These are phyloP conservation scores for western clawed frog (Xenopus tropicalis) DNA, from an alignment of 2,113 vertebrate species.

Conservation along the genomic window UCB_Xtro_10.0 CM004443.2:120714501-120715000, in stretches of 20 bases:
- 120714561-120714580: neutral
- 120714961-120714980: conserved; percentile 15
- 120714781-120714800: conserved; percentile 37
- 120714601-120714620: neutral
- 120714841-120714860: neutral
- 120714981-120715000: conserved; percentile 25
- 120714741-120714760: conserved; percentile 33
- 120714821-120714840: conserved; percentile 1
- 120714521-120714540: neutral
- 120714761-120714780: conserved; percentile 24
- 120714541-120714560: neutral
- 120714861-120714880: neutral
- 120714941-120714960: conserved; percentile 18
- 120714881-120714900: conserved; percentile 19
- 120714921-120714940: conserved; percentile 9
- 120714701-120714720: conserved; percentile 26
- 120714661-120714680: conserved; percentile 17
- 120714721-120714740: conserved; percentile 15
- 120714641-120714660: conserved; percentile 14
- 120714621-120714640: neutral
- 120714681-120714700: conserved; percentile 11
- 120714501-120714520: no score
- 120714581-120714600: neutral
- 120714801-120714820: conserved; percentile 10
- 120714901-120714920: conserved; percentile 17